Base-by-base conservation (phyloP, 2,888 invertebrate species). In the Elmis aenea region DNA sequence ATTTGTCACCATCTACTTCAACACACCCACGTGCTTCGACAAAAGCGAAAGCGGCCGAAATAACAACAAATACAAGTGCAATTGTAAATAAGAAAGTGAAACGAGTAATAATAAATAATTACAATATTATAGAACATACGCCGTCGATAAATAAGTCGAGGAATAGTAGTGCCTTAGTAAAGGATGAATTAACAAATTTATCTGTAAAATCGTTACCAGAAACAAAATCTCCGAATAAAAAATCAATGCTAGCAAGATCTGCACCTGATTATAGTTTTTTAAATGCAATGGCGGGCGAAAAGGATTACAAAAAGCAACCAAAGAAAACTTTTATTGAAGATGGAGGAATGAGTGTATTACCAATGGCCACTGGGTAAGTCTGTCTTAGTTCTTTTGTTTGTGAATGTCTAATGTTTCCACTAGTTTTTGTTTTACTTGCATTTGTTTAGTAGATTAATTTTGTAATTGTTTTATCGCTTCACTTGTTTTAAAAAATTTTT, bases 261-360 rank as follows among this genome's bases (percentile, higher is more conserved):
- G 55, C 58, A 28, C 60, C 66, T 6, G 67, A 68, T 33, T 62
- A 58, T 46, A 58, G 58, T 27, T 66, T 66, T 45, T 45, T 63
- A 20, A 49, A 41, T 25, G 55, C 64, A 13, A 55, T 57, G 45
- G 46, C 59, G 18, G 72, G 71, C 12, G 70, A 71, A 41, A 73
- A 73, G 45, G 72, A 72, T 42, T 64, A 64, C 23, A 57, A 55
- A 14, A 66, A 67, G 44, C 58, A 63, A 13, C 69, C 72, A n/a
- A 70, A 69, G 45, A 75, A 74, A 54, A 72, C 73, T 42, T 77
- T 77, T 47, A 74, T 77, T 48, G 76, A 77, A 54, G 74, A 75
- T 57, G 76, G 75, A 2, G 75, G 75, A 0, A 72, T 67, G 54
- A 75, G 73, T 36, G 71, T 77, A 8, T 67, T 74, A 26, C 77